Evolutionary conservation across 1,140 invertebrate genomes (phyloP).

Genomic region (fruit fly (Drosophila melanogaster)): Release_6_plus_ISO1_MT NT_033779.5:5457001-5457500

Average conservation of each 20-base stretch:
- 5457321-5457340: conserved; percentile 3
- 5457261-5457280: conserved; percentile 18
- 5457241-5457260: conserved; percentile 22
- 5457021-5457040: conserved; percentile 40
- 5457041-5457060: conserved; percentile 35
- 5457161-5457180: conserved; percentile 7
- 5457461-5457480: background rate
- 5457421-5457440: too few species aligned
- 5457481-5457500: background rate
- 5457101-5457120: conserved; percentile 37
- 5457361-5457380: too few species aligned
- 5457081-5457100: conserved; percentile 80
- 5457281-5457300: background rate
- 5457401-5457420: too few species aligned
- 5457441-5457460: background rate
- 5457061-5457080: conserved; percentile 67
- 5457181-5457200: conserved; percentile 71
- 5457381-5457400: too few species aligned
- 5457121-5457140: conserved; percentile 16
- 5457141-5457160: conserved; percentile 31
- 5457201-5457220: conserved; percentile 30
- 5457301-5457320: conserved; percentile 2
- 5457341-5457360: background rate
- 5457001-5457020: background rate
- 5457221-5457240: conserved; percentile 41